Percentiles rank a stretch among this genome's conserved stretches.
Evolutionary conservation across 1,140 invertebrate genomes (phyloP).

Genomic region (Antheraea mylitta): DNA sequence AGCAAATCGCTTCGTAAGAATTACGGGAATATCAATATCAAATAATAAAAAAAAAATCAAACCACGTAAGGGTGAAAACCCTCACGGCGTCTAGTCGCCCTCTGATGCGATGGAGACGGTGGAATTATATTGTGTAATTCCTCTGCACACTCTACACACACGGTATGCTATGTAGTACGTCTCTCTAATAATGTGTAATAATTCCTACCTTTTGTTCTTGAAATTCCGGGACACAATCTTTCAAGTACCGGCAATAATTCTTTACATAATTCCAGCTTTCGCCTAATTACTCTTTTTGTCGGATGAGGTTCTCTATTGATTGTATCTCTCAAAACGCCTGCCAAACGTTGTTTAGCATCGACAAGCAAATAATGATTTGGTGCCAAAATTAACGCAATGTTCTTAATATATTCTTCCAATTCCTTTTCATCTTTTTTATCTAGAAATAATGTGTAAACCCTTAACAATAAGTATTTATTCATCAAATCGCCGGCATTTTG

Average conservation of each 20-base stretch:
- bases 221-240: conserved; percentile 86
- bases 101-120: no score
- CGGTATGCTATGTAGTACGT: no score
- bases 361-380: conserved; percentile 83
- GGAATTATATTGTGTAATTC: no score
- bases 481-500: neutral
- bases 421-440: conserved; percentile 75
- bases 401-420: conserved; percentile 81
- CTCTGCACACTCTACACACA: no score
- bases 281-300: conserved; percentile 78
- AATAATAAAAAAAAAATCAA: no score
- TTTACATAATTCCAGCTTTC: conserved; percentile 83
- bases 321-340: conserved; percentile 79
- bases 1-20: no score
- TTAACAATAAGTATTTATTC: no score
- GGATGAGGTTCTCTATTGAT: conserved; percentile 76
- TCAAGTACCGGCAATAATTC: conserved; percentile 83
- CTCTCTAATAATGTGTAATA: neutral
- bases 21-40: no score
- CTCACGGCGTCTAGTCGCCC: no score
- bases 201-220: conserved; percentile 82
- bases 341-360: conserved; percentile 83
- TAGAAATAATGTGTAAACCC: conserved; percentile 32
- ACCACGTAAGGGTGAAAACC: no score
- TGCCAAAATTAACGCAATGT: conserved; percentile 80